Conservation (phyloP, 2,113 vertebrate genomes). For the Lampris megalopsis region DNA sequence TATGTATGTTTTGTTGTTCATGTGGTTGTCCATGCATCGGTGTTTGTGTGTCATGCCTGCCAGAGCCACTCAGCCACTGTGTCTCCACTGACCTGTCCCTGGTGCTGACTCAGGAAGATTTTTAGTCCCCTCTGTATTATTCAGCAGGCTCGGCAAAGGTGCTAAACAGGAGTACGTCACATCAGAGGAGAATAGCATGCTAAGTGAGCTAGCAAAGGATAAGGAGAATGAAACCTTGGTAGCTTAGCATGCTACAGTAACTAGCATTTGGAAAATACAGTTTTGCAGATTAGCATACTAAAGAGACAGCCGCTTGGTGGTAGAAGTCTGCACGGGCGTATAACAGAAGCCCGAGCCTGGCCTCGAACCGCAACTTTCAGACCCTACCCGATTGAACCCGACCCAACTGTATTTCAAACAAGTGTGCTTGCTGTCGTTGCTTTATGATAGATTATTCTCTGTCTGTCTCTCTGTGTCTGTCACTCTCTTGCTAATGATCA, state of each 20-base stretch:
- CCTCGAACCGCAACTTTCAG: no score
- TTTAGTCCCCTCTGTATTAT: constrained; percentile 69
- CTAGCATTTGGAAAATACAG: constrained; percentile 12
- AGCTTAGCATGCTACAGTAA: constrained; percentile 32
- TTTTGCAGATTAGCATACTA: background rate
- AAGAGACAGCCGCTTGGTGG: background rate
- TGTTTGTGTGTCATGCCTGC: constrained; percentile 34
- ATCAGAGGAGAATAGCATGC: constrained; percentile 43
- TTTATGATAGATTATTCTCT: no score
- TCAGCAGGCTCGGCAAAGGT: constrained; percentile 69
- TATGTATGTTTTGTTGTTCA: constrained; percentile 9
- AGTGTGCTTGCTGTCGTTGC: no score
- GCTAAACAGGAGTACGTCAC: constrained; percentile 70
- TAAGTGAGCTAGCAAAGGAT: constrained; percentile 55
- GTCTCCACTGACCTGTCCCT: constrained; percentile 69
- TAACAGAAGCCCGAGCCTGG: no score
- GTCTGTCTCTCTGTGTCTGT: no score
- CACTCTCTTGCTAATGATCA: no score
- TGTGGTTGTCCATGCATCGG: background rate
- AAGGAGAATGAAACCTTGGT: constrained; percentile 31
- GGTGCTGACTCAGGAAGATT: constrained; percentile 67
- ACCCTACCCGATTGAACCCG: no score
- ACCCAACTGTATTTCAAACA: no score
- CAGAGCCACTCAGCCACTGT: constrained; percentile 37
- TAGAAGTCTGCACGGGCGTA: background rate